Base-by-base conservation (phyloP, 2,113 vertebrate genomes). In the Seriola dumerili region DNA sequence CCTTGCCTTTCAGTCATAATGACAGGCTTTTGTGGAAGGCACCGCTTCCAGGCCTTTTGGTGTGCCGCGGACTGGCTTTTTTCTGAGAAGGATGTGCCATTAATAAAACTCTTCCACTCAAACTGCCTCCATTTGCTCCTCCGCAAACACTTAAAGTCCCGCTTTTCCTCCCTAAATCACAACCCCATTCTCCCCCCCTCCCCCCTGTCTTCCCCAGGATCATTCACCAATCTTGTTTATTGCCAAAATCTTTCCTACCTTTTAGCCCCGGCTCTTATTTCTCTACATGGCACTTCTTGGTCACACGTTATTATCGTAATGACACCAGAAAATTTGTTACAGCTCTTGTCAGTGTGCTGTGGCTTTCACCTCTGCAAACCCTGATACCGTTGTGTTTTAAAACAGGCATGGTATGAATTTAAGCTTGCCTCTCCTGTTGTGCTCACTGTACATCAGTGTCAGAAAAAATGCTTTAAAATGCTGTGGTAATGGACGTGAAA, bases 1-100 rank as follows among this genome's bases (percentile, higher is more conserved):
- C 69, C 65, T 46, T 36, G 48, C 72, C 74, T 78, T 78, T 90
- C 86, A 69, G 81, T 89, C 80, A 87, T 88, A 83, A 88, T 84
- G 89, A 83, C 81, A 85, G 61, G 59, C 50, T 70, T 87, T 86
- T 89, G 82, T 86, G 82, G 69, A 67, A 71, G 68, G 72, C 81
- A 61, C 80, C 68, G 77, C 80, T 68, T 81, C 54, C 72, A 58
- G 65, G 76, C 72, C 67, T 83, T 73, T 84, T 13, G 8, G 14
- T 25, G 61, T 76, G 77, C 67, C 62, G 77, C 0, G 3, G 55
- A 80, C 75, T 6, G 58, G 77, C 84, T 65, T 69, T 58, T 48
- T 80, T 46, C 52, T 52, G 42, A 83, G 80, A 89, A 78, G 59
- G 59, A 90, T 89, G 82, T 76, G 73, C 61, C 62, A 58, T 84